Evolutionary conservation across 2,797 vertebrate species (phyloP).

Genomic region (Pterois miles): DNA sequence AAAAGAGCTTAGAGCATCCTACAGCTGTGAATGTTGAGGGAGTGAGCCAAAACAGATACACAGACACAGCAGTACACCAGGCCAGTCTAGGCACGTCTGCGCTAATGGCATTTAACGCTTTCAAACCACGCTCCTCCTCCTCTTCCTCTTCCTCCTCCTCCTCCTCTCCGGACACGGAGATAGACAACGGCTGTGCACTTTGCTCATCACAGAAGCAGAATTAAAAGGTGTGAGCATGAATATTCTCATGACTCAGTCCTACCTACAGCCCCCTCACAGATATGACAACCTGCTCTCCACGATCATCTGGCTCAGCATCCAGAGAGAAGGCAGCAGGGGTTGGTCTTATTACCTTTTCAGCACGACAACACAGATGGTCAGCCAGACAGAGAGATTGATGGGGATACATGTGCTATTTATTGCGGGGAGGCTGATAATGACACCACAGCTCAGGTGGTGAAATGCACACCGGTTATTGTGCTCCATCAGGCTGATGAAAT

Average conservation of each 20-base stretch:
- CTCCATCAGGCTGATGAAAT: slow-evolving; percentile 77
- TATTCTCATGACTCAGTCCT: slow-evolving; percentile 50
- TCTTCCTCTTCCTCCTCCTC: no score
- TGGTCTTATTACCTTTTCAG: slow-evolving; percentile 71
- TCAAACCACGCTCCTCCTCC: neutral
- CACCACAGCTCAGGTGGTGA: slow-evolving; percentile 77
- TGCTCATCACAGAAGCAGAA: neutral
- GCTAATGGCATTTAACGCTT: slow-evolving; percentile 31
- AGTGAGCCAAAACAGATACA: slow-evolving; percentile 62
- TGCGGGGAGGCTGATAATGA: slow-evolving; percentile 69
- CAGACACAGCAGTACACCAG: slow-evolving; percentile 32
- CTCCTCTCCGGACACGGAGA: neutral
- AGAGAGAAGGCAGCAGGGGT: slow-evolving; percentile 53
- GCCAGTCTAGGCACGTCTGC: slow-evolving; percentile 30
- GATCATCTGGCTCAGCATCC: slow-evolving; percentile 62
- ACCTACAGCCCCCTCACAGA: slow-evolving; percentile 29
- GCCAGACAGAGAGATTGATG: slow-evolving; percentile 74
- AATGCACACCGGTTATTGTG: slow-evolving; percentile 77
- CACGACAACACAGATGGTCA: slow-evolving; percentile 77
- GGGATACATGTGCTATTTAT: slow-evolving; percentile 67
- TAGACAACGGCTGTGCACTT: neutral
- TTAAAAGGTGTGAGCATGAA: slow-evolving; percentile 43
- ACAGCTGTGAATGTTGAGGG: slow-evolving; percentile 66
- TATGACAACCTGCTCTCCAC: slow-evolving; percentile 45
- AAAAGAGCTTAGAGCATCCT: slow-evolving; percentile 73